Conservation (phyloP, 2,888 invertebrate genomes). For the Cataglyphis rosenhaueri region DNA sequence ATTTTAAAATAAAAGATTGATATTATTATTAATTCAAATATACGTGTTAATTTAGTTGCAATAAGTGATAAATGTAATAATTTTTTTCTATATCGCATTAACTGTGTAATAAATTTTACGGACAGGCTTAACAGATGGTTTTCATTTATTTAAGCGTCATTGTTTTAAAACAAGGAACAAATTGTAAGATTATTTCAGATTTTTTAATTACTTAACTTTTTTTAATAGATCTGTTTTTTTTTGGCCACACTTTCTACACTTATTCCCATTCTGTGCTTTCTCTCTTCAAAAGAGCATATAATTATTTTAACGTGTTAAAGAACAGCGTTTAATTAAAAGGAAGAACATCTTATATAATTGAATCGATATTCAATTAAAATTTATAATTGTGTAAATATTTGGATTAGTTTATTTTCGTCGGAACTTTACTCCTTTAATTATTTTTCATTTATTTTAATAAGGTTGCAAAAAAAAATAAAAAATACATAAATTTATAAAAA, state of each 20-base stretch:
- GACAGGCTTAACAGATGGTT: background rate
- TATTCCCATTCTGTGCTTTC: conserved; percentile 37
- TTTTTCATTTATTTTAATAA: background rate
- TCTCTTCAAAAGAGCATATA: conserved; percentile 29
- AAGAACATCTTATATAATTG: background rate
- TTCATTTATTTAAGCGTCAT: background rate
- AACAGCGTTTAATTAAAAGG: background rate
- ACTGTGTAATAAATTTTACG: background rate
- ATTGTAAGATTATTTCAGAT: conserved; percentile 32
- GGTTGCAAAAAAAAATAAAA: background rate
- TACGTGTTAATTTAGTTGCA: background rate
- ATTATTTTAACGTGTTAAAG: background rate
- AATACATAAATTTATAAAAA: background rate
- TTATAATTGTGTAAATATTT: conserved; percentile 3
- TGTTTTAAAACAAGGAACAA: conserved; percentile 10
- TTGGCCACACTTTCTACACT: conserved; percentile 35
- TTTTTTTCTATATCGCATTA: background rate
- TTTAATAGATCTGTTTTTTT: background rate
- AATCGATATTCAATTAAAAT: background rate
- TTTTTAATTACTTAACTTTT: conserved; percentile 15
- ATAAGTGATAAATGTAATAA: background rate
- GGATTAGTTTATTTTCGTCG: background rate
- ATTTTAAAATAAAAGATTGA: background rate
- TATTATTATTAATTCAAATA: background rate
- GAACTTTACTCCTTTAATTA: background rate